A percentile compares a stretch with the other conserved stretches of the same genome.
These are phyloP conservation scores for Scaeva pyrastri DNA, from an alignment of 2,888 invertebrate species.

Conservation along the genomic window DNA sequence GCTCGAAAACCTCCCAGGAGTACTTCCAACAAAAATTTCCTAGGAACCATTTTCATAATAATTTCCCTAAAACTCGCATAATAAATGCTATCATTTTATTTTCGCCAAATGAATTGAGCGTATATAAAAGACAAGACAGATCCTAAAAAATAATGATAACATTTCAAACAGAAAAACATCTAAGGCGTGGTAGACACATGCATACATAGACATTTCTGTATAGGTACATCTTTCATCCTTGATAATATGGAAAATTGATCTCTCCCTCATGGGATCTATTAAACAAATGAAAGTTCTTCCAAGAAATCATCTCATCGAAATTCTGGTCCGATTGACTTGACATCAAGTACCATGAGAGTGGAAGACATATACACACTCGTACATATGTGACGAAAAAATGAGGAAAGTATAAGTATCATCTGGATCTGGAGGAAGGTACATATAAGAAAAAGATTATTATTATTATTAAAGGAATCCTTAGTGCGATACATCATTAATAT, in stretches of 20 bases:
- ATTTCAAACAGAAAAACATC: neutral
- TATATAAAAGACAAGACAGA: neutral
- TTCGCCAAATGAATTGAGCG: neutral
- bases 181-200: neutral
- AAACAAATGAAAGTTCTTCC: slow-evolving; percentile 72
- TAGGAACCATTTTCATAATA: neutral
- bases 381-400: neutral
- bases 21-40: neutral
- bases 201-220: too few species aligned
- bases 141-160: slow-evolving; percentile 48
- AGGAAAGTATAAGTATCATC: neutral
- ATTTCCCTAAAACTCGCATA: neutral
- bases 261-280: slow-evolving; percentile 62
- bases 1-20: neutral
- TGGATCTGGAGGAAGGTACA: neutral
- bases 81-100: neutral
- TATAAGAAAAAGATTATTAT: neutral
- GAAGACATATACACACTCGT: neutral
- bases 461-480: slow-evolving; percentile 24
- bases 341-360: slow-evolving; percentile 13
- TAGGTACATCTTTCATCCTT: slow-evolving; percentile 21
- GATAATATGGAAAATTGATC: slow-evolving; percentile 27
- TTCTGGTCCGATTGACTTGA: slow-evolving; percentile 69
- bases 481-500: slow-evolving; percentile 71
- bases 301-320: slow-evolving; percentile 51